Evolutionary conservation across 2,888 invertebrate species (phyloP), one percentile per base, ranked within the genome.

Genomic region (Plagodis dolabraria): DNA sequence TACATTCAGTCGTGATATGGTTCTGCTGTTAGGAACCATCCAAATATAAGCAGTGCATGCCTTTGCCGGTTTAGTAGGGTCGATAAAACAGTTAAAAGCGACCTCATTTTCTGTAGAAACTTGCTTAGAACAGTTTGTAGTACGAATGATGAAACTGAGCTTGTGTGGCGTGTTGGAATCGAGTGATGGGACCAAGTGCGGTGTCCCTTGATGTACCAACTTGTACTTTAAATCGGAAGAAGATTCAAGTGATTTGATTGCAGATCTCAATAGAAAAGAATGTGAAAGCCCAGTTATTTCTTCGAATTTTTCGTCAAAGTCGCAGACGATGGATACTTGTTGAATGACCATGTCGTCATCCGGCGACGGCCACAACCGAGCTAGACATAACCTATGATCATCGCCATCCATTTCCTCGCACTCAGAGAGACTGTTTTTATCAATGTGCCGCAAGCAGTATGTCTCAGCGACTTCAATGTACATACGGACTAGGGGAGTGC

Each of bases 331-430:
- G 12, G 70, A 60, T 2, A 85, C 71, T 33, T 80, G 79, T 45
- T 79, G 68, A 33, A 89, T 60, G 4, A 85, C 70, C 8, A 83
- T 63, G 48, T 87, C 87, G 65, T 89, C 86, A 35, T 84, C 83
- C n/a, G 77, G 68, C n/a, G 82, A 77, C 2, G 88, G 89, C 75
- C 78, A 88, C 22, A 89, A 48, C 47, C 83, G 78, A n/a, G 78
- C 86, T 34, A 82, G 74, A 66, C 89, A 89, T 46, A 88, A 54
- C 65, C 65, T 82, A 59, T 87, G 87, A 50, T 72, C 71, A 49
- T 78, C 63, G 22, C 84, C 87, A 42, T 81, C 77, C 64, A 89
- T 72, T 73, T 89, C 89, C 11, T 87, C 89, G 67, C 90, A 89
- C 12, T 77, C 61, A 2, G 64, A 22, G 8, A 87, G 57, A 51